phyloP scores from a whole-genome alignment of 2,113 vertebrate species.

The Spilogale gracilis region DNA sequence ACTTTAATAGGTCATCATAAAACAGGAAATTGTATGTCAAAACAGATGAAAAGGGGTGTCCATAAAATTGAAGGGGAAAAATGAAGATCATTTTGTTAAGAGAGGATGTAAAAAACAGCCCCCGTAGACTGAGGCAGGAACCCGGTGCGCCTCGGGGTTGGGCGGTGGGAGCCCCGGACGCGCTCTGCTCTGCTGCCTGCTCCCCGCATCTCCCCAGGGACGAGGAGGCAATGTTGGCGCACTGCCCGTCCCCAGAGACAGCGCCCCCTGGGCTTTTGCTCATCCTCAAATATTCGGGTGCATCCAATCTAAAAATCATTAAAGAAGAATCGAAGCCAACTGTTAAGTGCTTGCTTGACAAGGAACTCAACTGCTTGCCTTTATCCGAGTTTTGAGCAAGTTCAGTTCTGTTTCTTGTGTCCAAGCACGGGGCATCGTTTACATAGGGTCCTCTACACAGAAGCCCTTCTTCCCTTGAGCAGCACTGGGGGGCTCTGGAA shows the following conservation, averaged over 20 bases:
- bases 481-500: neutral
- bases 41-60: neutral
- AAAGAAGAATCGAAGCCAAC: neutral
- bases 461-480: neutral
- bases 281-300: neutral
- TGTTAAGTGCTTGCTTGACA: neutral
- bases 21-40: neutral
- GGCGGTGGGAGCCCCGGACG: too few relatives aligned
- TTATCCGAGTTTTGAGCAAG: neutral
- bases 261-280: neutral
- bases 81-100: neutral
- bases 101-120: neutral
- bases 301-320: neutral
- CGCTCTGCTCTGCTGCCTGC: neutral
- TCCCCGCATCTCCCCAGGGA: neutral
- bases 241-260: neutral
- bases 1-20: neutral
- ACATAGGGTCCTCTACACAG: neutral
- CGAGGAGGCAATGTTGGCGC: neutral
- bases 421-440: neutral
- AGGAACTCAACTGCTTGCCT: neutral
- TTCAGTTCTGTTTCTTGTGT: neutral
- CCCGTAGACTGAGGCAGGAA: neutral
- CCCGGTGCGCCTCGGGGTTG: fast-evolving
- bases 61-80: neutral